Conservation (phyloP, 2,888 invertebrate genomes). For the Sialis lutaria region DNA sequence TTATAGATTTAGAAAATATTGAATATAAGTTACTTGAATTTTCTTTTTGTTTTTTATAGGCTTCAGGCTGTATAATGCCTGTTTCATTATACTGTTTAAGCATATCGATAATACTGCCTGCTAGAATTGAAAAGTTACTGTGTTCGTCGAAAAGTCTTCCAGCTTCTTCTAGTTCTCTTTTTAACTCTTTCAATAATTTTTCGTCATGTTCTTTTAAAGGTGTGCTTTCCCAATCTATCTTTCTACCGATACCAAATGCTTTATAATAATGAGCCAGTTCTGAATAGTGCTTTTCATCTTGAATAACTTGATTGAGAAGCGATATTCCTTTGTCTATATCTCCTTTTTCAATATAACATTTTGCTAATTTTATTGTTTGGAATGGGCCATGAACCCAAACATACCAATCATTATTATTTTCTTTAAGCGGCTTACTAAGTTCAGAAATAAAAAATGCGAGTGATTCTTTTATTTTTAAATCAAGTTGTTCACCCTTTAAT, state of each 20-base stretch:
- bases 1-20: constrained; percentile 9
- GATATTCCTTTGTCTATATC: constrained; percentile 10
- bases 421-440: background rate
- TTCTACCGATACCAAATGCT: constrained; percentile 11
- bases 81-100: constrained; percentile 10
- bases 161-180: constrained; percentile 9
- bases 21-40: constrained; percentile 9
- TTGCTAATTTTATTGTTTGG: constrained; percentile 11
- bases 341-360: constrained; percentile 7
- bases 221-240: no score
- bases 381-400: constrained; percentile 8
- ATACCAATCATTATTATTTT: background rate
- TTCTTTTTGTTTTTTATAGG: constrained; percentile 11
- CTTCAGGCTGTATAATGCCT: constrained; percentile 11
- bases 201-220: background rate
- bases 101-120: constrained; percentile 9
- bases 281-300: constrained; percentile 13
- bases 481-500: background rate
- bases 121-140: constrained; percentile 6
- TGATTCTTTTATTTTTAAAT: background rate
- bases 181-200: constrained; percentile 2
- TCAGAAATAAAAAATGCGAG: background rate
- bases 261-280: constrained; percentile 17
- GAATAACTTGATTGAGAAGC: constrained; percentile 13
- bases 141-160: constrained; percentile 8